Evolutionary conservation across 2,888 invertebrate species (phyloP), one percentile per base, ranked within the genome.

Genomic region (Selenia dentaria): DNA sequence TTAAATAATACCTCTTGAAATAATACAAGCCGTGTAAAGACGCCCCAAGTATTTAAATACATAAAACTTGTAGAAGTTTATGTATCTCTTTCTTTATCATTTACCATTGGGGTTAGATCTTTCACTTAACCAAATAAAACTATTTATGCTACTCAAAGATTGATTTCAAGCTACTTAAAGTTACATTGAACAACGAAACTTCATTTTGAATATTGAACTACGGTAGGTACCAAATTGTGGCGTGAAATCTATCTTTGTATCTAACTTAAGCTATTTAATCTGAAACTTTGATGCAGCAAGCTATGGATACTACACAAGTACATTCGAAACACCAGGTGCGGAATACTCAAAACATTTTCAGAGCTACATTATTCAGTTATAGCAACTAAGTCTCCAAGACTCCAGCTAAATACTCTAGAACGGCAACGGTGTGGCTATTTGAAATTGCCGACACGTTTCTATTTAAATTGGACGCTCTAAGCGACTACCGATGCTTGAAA

Each of bases 241-340:
- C 70, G 72, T 70, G 67, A 74, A 67, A 76, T 70, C 67, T 70
- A 62, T 68, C 61, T 69, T 54, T 54, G 25, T 22, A 8, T 8
- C 6, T 1, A 55, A 59, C 44, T 64, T 55, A 62, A 18, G 47
- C 35, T 57, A 56, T 59, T 12, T 67, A 66, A 62, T 60, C 57
- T 62, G 57, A 77, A 75, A 82, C 68, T 81, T 87, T 88, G 90
- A 89, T 90, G 90, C 90, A 90, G 90, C 90, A 90, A 89, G 88
- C 89, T 82, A 78, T 77, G 82, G 90, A 87, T 79, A 79, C 86
- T 86, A 87, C 79, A 77, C 82, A 86, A 84, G 79, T 83, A 75
- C 74, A 72, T 67, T 70, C 65, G 68, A 57, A 54, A 63, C 62
- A 70, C 67, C 70, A 63, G 70, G 83, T 84, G 83, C 83, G 77